Conservation (phyloP, 2,113 vertebrate species). For the Dendrocopos noguchii region DNA sequence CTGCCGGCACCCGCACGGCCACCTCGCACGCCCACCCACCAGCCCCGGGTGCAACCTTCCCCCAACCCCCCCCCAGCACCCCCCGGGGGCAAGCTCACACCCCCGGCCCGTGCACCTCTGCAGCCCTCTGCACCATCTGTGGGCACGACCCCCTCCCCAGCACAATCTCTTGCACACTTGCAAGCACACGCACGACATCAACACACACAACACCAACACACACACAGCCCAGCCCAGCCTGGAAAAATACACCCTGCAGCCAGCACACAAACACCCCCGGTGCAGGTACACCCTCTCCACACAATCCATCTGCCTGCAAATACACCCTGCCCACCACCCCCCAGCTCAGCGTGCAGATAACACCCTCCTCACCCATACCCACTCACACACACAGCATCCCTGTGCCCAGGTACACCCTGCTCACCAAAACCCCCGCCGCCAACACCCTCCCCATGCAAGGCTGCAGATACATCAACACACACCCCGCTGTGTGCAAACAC, state of each 20-base stretch:
- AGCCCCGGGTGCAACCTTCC: neutral
- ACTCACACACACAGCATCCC: neutral
- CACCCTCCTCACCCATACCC: neutral
- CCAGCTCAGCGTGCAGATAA: neutral
- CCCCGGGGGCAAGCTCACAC: rapidly evolving
- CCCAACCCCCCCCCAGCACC: neutral
- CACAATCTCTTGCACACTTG: neutral
- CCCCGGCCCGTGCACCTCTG: neutral
- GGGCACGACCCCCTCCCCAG: rapidly evolving
- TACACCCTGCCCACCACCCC: neutral
- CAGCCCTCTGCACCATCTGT: neutral
- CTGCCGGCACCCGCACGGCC: neutral
- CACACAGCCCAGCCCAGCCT: neutral
- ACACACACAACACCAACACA: neutral
- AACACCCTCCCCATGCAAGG: neutral
- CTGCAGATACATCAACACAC: neutral
- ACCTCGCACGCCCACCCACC: neutral
- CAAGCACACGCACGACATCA: neutral
- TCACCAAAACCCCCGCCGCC: neutral
- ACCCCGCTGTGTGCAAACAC: neutral
- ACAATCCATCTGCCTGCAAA: neutral
- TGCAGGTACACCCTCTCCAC: neutral
- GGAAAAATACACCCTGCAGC: neutral
- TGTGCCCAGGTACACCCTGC: neutral
- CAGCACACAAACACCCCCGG: neutral